Conservation (phyloP, 2,797 vertebrate genomes). For the Acomys russatus region DNA sequence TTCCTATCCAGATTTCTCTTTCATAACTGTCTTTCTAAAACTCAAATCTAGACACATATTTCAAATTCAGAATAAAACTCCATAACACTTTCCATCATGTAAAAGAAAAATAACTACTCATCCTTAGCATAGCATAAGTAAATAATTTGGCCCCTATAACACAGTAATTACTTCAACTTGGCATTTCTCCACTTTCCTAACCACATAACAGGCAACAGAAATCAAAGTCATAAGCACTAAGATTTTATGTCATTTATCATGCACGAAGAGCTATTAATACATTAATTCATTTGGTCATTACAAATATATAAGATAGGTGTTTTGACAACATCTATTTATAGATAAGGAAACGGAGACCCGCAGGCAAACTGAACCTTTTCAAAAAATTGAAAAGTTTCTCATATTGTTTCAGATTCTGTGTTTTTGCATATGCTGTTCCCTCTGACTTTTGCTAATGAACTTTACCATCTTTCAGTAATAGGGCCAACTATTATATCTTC, state of each 20-base stretch:
- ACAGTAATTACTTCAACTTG: constrained; percentile 42
- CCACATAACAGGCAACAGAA: constrained; percentile 38
- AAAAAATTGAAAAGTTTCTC: constrained; percentile 10
- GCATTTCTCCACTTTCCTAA: constrained; percentile 52
- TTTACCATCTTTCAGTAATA: constrained; percentile 38
- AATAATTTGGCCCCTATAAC: background rate
- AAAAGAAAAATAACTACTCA: background rate
- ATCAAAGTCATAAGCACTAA: constrained; percentile 62
- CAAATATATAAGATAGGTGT: constrained; percentile 27
- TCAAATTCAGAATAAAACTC: constrained; percentile 57
- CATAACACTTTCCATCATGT: background rate
- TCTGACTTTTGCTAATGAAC: constrained; percentile 60
- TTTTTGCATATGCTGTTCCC: constrained; percentile 27
- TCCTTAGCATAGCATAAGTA: constrained; percentile 30
- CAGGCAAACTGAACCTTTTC: constrained; percentile 25
- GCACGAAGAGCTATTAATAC: background rate
- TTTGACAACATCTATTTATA: constrained; percentile 22
- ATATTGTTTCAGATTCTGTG: constrained; percentile 19
- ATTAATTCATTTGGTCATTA: constrained; percentile 32
- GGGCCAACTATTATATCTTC: constrained; percentile 49
- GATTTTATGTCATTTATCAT: constrained; percentile 19
- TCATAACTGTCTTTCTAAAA: constrained; percentile 55
- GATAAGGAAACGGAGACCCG: constrained; percentile 58
- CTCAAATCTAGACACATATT: constrained; percentile 49
- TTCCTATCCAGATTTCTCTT: constrained; percentile 23